These are phyloP conservation scores for Larimichthys polyactis DNA, from an alignment of 2,113 vertebrate species.

Conservation along the genomic window DNA sequence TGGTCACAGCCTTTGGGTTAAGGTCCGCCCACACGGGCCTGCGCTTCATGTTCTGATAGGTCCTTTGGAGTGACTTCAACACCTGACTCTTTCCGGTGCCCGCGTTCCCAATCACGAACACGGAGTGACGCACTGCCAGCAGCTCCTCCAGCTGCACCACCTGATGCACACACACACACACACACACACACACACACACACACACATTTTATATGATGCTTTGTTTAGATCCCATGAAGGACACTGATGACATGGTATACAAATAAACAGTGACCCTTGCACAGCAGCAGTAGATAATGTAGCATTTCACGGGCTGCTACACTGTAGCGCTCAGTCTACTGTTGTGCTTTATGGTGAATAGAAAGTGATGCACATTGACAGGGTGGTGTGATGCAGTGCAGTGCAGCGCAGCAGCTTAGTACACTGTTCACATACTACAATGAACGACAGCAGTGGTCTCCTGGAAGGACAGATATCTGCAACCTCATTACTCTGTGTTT, in stretches of 20 bases:
- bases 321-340: constrained; percentile 8
- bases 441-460: constrained; percentile 35
- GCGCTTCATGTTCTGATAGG: constrained; percentile 92
- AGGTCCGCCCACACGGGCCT: constrained; percentile 94
- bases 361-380: constrained; percentile 28
- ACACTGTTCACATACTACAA: constrained; percentile 27
- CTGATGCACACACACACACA: constrained; percentile 71
- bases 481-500: constrained; percentile 23
- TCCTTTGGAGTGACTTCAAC: constrained; percentile 90
- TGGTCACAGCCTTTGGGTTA: constrained; percentile 79
- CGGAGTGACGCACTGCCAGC: constrained; percentile 92
- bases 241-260: background rate
- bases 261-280: background rate
- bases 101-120: constrained; percentile 94
- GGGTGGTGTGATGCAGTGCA: constrained; percentile 27
- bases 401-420: constrained; percentile 36
- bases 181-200: background rate
- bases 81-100: constrained; percentile 97
- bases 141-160: constrained; percentile 97
- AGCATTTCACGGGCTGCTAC: constrained; percentile 7
- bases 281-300: background rate
- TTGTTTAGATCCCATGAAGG: background rate
- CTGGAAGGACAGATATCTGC: constrained; percentile 39
- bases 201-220: background rate
- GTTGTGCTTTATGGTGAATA: constrained; percentile 18